Conservation (phyloP, 2,888 invertebrate genomes). For the Nesidiocoris tenuis region DNA sequence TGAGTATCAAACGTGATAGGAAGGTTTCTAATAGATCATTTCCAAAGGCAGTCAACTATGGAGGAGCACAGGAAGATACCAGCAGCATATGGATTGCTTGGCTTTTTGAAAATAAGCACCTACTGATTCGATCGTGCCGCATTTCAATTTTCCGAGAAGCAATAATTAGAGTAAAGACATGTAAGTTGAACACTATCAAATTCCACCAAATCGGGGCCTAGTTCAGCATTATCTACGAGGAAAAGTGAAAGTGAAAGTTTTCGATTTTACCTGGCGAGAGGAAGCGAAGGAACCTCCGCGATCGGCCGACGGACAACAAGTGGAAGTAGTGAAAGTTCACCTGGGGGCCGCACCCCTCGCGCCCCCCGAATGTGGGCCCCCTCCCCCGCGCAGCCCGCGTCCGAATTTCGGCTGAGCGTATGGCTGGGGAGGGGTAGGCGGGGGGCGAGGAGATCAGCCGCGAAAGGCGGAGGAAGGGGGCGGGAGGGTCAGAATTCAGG, state of each 20-base stretch:
- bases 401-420: not conserved
- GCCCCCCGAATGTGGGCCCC: not conserved
- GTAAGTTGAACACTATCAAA: too few species aligned
- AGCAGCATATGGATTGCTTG: too few species aligned
- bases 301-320: slow-evolving; percentile 41
- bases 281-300: slow-evolving; percentile 27
- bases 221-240: not conserved
- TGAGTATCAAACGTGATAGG: too few species aligned
- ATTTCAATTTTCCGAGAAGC: too few species aligned
- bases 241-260: slow-evolving; percentile 18
- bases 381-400: slow-evolving; percentile 1
- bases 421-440: slow-evolving; percentile 9
- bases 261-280: slow-evolving; percentile 4
- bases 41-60: too few species aligned
- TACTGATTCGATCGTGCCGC: too few species aligned
- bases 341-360: slow-evolving; percentile 29
- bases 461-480: not conserved
- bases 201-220: too few species aligned
- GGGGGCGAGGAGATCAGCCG: not conserved
- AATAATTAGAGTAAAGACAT: too few species aligned
- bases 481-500: not conserved
- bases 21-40: too few species aligned
- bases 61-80: too few species aligned
- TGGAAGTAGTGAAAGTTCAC: slow-evolving; percentile 40
- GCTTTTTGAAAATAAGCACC: too few species aligned